phyloP scores from a whole-genome alignment of 2,888 invertebrate species.

The Cheiracanthium punctorium region DNA sequence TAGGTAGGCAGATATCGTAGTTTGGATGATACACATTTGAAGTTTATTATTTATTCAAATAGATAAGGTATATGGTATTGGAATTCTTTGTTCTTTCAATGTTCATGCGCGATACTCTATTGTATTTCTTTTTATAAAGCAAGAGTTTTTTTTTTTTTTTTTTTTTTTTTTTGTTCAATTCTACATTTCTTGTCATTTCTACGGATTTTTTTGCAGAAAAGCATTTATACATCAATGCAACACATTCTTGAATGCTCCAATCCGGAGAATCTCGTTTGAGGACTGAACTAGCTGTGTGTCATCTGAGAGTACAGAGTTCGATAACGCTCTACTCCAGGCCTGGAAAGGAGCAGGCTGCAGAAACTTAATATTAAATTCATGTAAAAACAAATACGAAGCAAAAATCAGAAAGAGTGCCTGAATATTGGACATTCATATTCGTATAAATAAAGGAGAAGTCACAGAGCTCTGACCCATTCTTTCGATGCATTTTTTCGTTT shows the following conservation, averaged over 20 bases:
- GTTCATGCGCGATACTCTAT: too few relatives aligned
- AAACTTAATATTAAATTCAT: constrained; percentile 57
- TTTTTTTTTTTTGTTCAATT: too few relatives aligned
- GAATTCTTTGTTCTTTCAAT: too few relatives aligned
- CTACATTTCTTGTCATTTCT: too few relatives aligned
- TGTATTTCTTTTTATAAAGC: too few relatives aligned
- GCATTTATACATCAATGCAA: too few relatives aligned
- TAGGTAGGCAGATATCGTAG: too few relatives aligned
- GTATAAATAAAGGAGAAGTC: constrained; percentile 34
- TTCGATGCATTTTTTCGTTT: constrained; percentile 1
- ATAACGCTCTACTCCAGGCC: neutral
- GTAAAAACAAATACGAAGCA: constrained; percentile 42
- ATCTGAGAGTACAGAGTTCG: constrained; percentile 33
- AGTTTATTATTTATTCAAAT: too few relatives aligned
- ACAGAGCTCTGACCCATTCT: neutral
- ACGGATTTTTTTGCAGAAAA: too few relatives aligned
- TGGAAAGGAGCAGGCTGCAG: constrained; percentile 40
- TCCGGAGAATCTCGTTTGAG: constrained; percentile 51
- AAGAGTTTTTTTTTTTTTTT: too few relatives aligned
- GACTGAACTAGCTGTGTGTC: constrained; percentile 26
- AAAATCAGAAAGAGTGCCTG: constrained; percentile 38
- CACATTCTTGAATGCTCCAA: neutral
- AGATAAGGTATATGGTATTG: too few relatives aligned
- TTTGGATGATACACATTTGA: too few relatives aligned
- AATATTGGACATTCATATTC: constrained; percentile 28